Conservation (phyloP, 2,797 vertebrate genomes). For the Eremophila alpestris region DNA sequence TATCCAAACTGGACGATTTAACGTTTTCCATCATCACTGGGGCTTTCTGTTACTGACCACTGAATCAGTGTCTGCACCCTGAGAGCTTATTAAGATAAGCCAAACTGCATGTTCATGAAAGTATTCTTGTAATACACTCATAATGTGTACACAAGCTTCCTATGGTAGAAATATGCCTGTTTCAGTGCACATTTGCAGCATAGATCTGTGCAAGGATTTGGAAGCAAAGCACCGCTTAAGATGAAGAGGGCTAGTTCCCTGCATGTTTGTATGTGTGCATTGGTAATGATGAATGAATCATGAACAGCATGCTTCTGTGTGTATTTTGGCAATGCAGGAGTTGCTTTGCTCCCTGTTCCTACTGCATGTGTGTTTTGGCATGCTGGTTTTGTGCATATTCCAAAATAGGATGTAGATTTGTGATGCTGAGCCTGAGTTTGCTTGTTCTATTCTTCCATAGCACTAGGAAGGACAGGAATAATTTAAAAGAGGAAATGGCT, state of each 20-base stretch:
- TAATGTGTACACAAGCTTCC: neutral
- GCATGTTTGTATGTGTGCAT: neutral
- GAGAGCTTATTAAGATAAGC: neutral
- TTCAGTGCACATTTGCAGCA: neutral
- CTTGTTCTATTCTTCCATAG: neutral
- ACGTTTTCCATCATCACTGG: neutral
- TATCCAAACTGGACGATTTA: neutral
- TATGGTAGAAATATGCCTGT: neutral
- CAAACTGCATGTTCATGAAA: neutral
- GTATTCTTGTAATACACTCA: neutral
- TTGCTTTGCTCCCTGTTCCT: neutral
- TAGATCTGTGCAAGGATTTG: neutral
- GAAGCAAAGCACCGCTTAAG: neutral
- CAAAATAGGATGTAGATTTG: neutral
- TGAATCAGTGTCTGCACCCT: neutral
- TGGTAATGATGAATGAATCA: neutral
- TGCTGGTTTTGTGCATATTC: neutral
- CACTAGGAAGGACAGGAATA: neutral
- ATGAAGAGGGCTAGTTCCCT: neutral
- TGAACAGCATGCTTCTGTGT: neutral
- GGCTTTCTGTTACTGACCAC: neutral
- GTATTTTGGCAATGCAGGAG: neutral
- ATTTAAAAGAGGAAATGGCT: neutral
- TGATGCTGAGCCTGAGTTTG: neutral
- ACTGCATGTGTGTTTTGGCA: constrained; percentile 28